Evolutionary conservation across 2,888 invertebrate genomes (phyloP).

Genomic region (Gnatocerus cornutus): DNA sequence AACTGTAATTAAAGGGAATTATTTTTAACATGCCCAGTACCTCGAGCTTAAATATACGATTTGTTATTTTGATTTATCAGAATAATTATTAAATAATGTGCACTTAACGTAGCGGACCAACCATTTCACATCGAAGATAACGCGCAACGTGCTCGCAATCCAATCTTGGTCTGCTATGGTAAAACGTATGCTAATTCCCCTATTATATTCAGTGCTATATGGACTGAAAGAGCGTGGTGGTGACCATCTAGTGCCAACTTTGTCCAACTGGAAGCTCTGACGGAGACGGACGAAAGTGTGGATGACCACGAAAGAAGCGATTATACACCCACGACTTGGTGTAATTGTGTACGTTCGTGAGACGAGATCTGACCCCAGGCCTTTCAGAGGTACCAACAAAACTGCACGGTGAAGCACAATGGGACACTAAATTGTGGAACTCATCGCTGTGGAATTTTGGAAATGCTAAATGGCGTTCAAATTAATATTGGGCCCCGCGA

Average conservation of each 20-base stretch:
- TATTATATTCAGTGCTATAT: constrained; percentile 72
- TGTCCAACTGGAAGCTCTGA: constrained; percentile 52
- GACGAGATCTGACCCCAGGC: constrained; percentile 69
- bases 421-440: constrained; percentile 1
- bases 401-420: constrained; percentile 53
- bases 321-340: constrained; percentile 71
- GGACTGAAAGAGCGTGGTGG: constrained; percentile 56
- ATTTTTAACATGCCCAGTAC: constrained; percentile 69
- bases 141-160: constrained; percentile 9
- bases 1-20: constrained; percentile 71
- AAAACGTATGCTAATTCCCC: constrained; percentile 71
- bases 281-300: constrained; percentile 57
- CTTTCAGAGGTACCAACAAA: constrained; percentile 66
- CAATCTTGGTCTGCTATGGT: constrained; percentile 54
- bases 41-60: constrained; percentile 69
- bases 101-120: constrained; percentile 67
- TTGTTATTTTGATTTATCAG: constrained; percentile 72
- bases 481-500: too few relatives aligned
- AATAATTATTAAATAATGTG: constrained; percentile 72
- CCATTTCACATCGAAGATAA: constrained; percentile 17
- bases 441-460: neutral
- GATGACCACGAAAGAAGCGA: constrained; percentile 67
- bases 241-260: constrained; percentile 50
- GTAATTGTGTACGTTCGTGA: constrained; percentile 71
- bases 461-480: neutral